Evolutionary conservation across 2,888 invertebrate species (phyloP), one percentile per base, ranked within the genome.

Genomic region (Odontomyia ornata): DNA sequence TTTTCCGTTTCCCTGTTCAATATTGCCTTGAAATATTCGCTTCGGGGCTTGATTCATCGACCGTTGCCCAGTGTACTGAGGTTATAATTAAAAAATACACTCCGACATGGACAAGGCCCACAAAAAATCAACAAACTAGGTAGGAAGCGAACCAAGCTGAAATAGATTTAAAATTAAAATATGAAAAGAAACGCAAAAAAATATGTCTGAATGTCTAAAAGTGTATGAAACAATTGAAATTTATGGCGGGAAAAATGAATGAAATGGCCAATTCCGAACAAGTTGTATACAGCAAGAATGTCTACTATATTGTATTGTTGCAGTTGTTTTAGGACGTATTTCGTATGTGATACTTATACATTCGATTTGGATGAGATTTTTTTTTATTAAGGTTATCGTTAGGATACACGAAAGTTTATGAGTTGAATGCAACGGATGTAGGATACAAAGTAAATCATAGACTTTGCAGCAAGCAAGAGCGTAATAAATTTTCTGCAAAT

Each of bases 221-320:
- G 43, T 30, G 23, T 43, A 43, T 43, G 21, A 43, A 43, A 67
- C 67, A 67, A 67, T 67, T 67, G 67, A 67, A 67, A 67, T 67
- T 67, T 67, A 67, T 67, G 36, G 43, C 43, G 67, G 67, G 65
- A 30, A 67, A 67, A 67, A 67, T 67, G 43, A 67, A 67, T 67
- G 46, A 67, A 67, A 67, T 43, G 23, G 21, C 46, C 43, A 30
- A 36, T 67, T 67, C 43, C 13, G 67, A 23, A 18, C 13, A n/a
- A 21, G 18, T 60, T 13, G 60, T 60, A 25, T 60, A 13, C 3
- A 60, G 23, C 25, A 60, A 23, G 43, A 28, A 64, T 23, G 36
- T 36, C 27, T 7, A 25, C 15, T 62, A 13, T 2, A 23, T 43
- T 67, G 11, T 13, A 43, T 13, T 65, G 36, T 67, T 43, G 67